Evolutionary conservation across 2,888 invertebrate genomes (phyloP).

Genomic region (Tetranychus truncatus): DNA sequence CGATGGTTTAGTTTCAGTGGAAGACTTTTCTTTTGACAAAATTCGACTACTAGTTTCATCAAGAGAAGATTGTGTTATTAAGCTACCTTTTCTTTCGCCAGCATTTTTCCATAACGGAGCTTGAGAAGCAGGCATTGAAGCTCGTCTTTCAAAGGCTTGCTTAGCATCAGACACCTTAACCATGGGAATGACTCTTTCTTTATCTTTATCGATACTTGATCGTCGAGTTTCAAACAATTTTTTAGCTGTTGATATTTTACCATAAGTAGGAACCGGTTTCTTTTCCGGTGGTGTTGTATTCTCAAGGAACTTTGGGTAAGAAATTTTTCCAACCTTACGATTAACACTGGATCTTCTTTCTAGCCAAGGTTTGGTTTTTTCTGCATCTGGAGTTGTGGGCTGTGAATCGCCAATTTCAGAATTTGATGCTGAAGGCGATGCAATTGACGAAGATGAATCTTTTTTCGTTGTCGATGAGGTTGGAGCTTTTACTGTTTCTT

Average conservation of each 20-base stretch:
- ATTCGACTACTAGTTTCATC: constrained; percentile 7
- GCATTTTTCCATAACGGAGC: neutral
- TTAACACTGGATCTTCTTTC: neutral
- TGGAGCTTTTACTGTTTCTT: neutral
- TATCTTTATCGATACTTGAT: constrained; percentile 10
- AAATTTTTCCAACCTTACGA: constrained; percentile 6
- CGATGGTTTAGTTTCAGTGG: neutral
- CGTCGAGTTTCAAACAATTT: constrained; percentile 20
- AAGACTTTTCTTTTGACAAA: neutral
- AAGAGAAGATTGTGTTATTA: neutral
- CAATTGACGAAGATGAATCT: neutral
- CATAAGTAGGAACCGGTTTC: constrained; percentile 22
- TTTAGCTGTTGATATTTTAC: constrained; percentile 23
- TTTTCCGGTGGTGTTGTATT: constrained; percentile 14
- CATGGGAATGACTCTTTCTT: constrained; percentile 10
- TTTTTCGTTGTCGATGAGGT: neutral
- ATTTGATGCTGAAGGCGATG: neutral
- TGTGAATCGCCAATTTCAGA: constrained; percentile 7
- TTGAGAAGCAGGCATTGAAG: constrained; percentile 17
- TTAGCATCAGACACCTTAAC: constrained; percentile 63
- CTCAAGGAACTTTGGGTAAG: constrained; percentile 9
- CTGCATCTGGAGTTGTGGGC: constrained; percentile 23
- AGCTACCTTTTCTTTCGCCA: constrained; percentile 5
- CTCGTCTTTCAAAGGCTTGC: constrained; percentile 50
- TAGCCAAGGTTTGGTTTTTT: constrained; percentile 6